Evolutionary conservation across 2,113 vertebrate species (phyloP).

Genomic region (Chaetorhynchus papuensis): DNA sequence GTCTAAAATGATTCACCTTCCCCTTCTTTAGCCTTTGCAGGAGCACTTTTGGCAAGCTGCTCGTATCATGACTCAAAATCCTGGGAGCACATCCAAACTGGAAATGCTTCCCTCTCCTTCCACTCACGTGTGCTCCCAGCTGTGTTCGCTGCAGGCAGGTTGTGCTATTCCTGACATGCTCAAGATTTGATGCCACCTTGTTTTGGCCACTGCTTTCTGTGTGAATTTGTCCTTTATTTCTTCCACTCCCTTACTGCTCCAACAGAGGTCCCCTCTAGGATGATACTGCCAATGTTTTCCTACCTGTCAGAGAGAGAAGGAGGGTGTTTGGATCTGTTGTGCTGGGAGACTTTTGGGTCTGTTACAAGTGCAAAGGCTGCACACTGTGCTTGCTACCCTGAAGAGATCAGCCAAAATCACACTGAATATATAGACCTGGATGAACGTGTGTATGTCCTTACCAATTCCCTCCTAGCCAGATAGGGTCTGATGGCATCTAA

Average conservation of each 20-base stretch:
- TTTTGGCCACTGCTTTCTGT: neutral
- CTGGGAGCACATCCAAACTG: neutral
- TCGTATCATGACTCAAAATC: neutral
- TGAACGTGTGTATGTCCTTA: neutral
- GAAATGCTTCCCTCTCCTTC: neutral
- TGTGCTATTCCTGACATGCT: neutral
- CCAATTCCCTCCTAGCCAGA: neutral
- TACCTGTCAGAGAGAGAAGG: neutral
- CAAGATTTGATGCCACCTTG: neutral
- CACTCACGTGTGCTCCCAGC: neutral
- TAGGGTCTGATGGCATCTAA: neutral
- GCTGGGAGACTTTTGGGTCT: neutral
- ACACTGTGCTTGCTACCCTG: neutral
- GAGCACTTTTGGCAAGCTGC: neutral
- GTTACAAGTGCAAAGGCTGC: neutral
- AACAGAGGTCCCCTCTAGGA: neutral
- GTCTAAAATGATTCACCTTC: neutral
- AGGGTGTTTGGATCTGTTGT: accelerated
- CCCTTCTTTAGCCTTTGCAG: neutral
- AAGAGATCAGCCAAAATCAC: neutral
- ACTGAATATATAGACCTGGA: neutral
- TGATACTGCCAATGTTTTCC: neutral
- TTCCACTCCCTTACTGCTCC: neutral
- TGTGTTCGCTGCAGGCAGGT: neutral
- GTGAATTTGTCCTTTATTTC: neutral